These are phyloP conservation scores for Drosophila birchii DNA, from an alignment of 2,888 invertebrate species.

Conservation along the genomic window DNA sequence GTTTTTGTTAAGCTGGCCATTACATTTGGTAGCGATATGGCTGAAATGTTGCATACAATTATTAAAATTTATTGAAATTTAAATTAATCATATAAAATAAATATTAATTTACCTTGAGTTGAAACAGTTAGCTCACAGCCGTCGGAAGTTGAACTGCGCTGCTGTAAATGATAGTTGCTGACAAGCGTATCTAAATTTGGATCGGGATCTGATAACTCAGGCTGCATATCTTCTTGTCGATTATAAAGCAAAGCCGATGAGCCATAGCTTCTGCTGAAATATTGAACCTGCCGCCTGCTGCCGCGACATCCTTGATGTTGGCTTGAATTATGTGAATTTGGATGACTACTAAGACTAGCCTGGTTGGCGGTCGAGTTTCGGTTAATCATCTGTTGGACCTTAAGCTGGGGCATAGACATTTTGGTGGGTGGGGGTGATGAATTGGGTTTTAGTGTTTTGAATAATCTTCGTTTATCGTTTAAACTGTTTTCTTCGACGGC, in stretches of 20 bases:
- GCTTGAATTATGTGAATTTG: slow-evolving; percentile 31
- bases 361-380: slow-evolving; percentile 4
- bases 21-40: slow-evolving; percentile 53
- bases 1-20: slow-evolving; percentile 36
- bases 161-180: slow-evolving; percentile 8
- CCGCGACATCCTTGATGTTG: slow-evolving; percentile 28
- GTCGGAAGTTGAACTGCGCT: slow-evolving; percentile 35
- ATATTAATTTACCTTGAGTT: slow-evolving; percentile 50
- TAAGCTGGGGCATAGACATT: slow-evolving; percentile 32
- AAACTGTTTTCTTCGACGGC: slow-evolving; percentile 39
- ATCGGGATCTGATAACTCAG: slow-evolving; percentile 12
- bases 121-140: slow-evolving; percentile 41
- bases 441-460: slow-evolving; percentile 24
- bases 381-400: slow-evolving; percentile 27
- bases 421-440: slow-evolving; percentile 16
- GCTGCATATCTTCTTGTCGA: slow-evolving; percentile 29
- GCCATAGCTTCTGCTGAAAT: slow-evolving; percentile 50
- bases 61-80: not conserved
- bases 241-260: slow-evolving; percentile 43
- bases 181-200: slow-evolving; percentile 23
- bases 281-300: slow-evolving; percentile 30
- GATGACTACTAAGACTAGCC: slow-evolving; percentile 16
- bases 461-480: slow-evolving; percentile 1
- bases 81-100: not conserved
- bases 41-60: slow-evolving; percentile 41